Percentiles rank a stretch among this genome's conserved stretches.
These are phyloP conservation scores for Lacanobia oleracea DNA, from an alignment of 2,888 invertebrate genomes.

Conservation along the genomic window DNA sequence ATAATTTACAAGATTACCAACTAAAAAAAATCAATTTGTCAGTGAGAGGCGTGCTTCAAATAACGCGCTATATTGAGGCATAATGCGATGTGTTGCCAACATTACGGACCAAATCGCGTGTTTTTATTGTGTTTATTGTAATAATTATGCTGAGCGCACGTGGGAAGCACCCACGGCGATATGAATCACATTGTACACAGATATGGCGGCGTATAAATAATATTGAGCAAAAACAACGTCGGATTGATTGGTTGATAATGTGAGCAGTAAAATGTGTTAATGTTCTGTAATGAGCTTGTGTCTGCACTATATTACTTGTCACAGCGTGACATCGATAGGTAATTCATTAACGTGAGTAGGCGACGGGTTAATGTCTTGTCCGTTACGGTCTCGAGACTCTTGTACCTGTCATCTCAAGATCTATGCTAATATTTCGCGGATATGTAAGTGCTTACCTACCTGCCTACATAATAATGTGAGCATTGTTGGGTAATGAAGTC, in stretches of 20 bases:
- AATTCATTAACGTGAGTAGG: constrained; percentile 39
- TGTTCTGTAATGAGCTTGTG: constrained; percentile 64
- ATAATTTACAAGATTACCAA: constrained; percentile 41
- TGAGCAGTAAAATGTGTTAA: constrained; percentile 65
- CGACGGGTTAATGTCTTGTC: constrained; percentile 22
- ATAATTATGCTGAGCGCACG: constrained; percentile 67
- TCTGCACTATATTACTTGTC: constrained; percentile 55
- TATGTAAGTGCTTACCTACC: background rate
- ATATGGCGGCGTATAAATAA: constrained; percentile 65
- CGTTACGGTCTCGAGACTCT: background rate
- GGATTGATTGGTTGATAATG: constrained; percentile 66
- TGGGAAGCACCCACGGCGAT: constrained; percentile 74
- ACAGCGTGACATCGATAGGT: constrained; percentile 44
- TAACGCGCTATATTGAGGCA: constrained; percentile 48
- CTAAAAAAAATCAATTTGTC: constrained; percentile 57
- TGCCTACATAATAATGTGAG: background rate
- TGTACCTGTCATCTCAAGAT: constrained; percentile 19
- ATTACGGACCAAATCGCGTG: constrained; percentile 67
- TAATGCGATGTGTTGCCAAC: constrained; percentile 55
- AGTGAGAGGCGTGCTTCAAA: constrained; percentile 46
- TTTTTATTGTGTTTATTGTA: constrained; percentile 71
- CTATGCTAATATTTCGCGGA: constrained; percentile 21
- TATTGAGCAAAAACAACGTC: constrained; percentile 66
- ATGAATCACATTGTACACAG: constrained; percentile 67
- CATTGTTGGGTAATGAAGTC: constrained; percentile 2